A percentile compares a stretch with the other conserved stretches of the same genome.
phyloP scores from a whole-genome alignment of 2,888 invertebrate genomes.

The Nebria salina region DNA sequence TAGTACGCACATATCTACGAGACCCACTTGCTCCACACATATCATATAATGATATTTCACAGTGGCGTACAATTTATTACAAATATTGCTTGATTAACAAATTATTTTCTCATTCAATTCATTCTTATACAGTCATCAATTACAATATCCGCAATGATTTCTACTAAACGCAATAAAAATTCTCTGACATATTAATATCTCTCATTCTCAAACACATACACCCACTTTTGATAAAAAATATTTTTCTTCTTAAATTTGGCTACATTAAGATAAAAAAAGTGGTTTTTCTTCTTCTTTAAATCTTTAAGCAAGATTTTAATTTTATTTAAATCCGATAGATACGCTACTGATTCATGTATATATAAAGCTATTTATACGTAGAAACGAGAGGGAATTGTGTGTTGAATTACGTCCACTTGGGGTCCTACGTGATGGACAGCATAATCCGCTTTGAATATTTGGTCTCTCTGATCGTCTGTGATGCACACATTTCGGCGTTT shows the following conservation, averaged over 20 bases:
- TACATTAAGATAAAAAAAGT: too few relatives aligned
- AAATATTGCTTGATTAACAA: too few relatives aligned
- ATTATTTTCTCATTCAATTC: too few relatives aligned
- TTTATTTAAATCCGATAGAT: not conserved
- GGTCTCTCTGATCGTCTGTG: constrained; percentile 11
- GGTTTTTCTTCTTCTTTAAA: too few relatives aligned
- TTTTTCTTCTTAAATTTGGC: too few relatives aligned
- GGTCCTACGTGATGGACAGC: constrained; percentile 36
- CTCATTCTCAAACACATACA: too few relatives aligned
- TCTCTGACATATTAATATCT: too few relatives aligned
- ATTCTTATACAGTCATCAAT: too few relatives aligned
- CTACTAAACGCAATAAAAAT: too few relatives aligned
- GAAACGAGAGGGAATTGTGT: constrained; percentile 12
- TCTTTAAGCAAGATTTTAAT: not conserved
- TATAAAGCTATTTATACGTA: not conserved
- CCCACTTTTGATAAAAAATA: too few relatives aligned
- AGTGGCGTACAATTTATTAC: not conserved
- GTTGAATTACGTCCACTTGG: constrained; percentile 17
- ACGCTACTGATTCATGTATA: not conserved
- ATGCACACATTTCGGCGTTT: not conserved
- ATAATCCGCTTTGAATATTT: constrained; percentile 45
- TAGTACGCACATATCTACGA: constrained; percentile 3
- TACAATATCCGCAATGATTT: too few relatives aligned
- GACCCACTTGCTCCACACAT: not conserved
- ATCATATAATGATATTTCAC: not conserved